These are phyloP conservation scores for Coilia nasus DNA, from an alignment of 2,797 vertebrate genomes.

Conservation along the genomic window DNA sequence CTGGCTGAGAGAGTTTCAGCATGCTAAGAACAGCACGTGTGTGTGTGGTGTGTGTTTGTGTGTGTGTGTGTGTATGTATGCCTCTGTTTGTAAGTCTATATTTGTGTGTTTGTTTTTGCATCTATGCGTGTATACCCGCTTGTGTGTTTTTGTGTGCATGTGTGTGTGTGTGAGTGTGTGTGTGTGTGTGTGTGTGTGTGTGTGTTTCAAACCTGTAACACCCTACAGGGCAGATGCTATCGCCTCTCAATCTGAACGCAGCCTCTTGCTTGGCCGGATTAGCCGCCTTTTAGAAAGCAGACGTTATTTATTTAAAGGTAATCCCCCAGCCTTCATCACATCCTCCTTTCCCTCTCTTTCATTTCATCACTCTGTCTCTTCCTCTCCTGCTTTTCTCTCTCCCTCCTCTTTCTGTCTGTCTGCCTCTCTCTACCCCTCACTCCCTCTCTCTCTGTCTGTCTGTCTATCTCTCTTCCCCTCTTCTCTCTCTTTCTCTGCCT, in stretches of 20 bases:
- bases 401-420: neutral
- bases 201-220: neutral
- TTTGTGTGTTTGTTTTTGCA: neutral
- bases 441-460: neutral
- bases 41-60: constrained; percentile 37
- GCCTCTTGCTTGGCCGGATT: neutral
- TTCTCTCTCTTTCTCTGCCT: neutral
- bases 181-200: too few species aligned
- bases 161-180: neutral
- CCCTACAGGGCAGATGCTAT: neutral
- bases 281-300: neutral
- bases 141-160: neutral
- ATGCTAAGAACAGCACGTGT: neutral
- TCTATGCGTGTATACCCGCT: neutral
- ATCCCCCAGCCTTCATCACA: neutral
- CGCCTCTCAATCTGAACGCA: neutral
- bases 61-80: constrained; percentile 8
- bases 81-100: neutral
- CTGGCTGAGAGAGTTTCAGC: neutral
- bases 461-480: neutral
- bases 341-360: neutral
- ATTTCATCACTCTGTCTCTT: neutral
- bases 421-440: neutral
- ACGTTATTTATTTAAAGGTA: neutral
- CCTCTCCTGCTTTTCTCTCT: too few species aligned